Conservation (phyloP, 2,113 vertebrate species). For the Orthonyx spaldingii region DNA sequence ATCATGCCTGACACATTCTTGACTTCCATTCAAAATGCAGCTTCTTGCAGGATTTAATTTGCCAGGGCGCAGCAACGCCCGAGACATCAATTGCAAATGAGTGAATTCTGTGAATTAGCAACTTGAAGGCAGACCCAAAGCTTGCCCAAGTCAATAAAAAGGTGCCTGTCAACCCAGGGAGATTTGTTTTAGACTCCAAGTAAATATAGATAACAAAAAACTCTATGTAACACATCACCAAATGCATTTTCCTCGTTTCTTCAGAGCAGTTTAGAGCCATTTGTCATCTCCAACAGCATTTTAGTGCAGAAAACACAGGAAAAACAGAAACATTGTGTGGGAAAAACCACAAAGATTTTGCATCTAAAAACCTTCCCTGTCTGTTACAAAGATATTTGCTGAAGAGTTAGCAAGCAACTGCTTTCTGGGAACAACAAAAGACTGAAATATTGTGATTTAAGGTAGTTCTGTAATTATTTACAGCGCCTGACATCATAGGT, state of each 20-base stretch:
- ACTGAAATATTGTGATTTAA: neutral
- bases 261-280: neutral
- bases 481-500: neutral
- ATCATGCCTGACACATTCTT: constrained; percentile 24
- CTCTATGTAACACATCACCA: neutral
- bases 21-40: constrained; percentile 5
- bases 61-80: neutral
- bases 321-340: neutral
- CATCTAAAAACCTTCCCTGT: neutral
- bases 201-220: neutral
- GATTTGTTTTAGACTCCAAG: neutral
- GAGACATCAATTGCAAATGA: neutral
- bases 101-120: constrained; percentile 10
- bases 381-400: neutral
- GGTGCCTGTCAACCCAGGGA: neutral
- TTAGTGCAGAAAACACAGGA: neutral
- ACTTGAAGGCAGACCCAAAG: neutral
- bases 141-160: neutral
- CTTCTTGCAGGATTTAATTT: constrained; percentile 21
- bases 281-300: neutral
- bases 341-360: neutral
- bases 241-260: neutral
- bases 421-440: neutral
- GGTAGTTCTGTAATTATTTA: neutral
- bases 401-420: neutral